These are phyloP conservation scores for Zonotrichia albicollis DNA, from an alignment of 2,797 vertebrate species.

Conservation along the genomic window DNA sequence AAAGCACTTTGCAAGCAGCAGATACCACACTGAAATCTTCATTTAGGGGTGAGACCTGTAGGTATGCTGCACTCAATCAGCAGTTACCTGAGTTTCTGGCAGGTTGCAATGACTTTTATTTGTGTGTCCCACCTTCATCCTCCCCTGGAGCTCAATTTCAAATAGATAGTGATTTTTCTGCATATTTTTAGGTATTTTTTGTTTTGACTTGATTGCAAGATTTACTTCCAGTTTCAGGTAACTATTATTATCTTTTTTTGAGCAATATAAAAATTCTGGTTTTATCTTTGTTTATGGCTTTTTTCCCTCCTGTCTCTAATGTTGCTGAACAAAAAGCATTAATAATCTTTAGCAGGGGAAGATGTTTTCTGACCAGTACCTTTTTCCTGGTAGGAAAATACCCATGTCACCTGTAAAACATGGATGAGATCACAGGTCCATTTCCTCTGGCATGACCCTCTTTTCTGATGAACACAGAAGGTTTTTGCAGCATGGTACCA, in stretches of 20 bases:
- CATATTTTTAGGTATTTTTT: neutral
- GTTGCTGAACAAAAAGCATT: neutral
- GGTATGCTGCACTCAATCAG: neutral
- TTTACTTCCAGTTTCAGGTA: neutral
- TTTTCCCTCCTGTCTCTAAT: neutral
- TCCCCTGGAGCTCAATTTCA: neutral
- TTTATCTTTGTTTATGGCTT: neutral
- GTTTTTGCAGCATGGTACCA: neutral
- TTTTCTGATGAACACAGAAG: neutral
- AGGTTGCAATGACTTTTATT: neutral
- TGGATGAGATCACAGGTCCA: neutral
- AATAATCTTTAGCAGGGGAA: neutral
- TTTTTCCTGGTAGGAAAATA: neutral
- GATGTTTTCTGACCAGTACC: neutral
- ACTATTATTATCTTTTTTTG: neutral
- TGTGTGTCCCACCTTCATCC: neutral
- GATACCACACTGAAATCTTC: neutral
- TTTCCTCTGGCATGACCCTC: neutral
- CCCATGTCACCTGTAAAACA: neutral
- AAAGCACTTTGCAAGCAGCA: neutral
- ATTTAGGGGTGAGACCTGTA: neutral
- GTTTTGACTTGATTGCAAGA: neutral
- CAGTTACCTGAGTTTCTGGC: neutral
- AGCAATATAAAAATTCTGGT: neutral
- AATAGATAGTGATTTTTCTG: neutral